Evolutionary conservation across 2,797 vertebrate species (phyloP).

Genomic region (Liparis tanakae): DNA sequence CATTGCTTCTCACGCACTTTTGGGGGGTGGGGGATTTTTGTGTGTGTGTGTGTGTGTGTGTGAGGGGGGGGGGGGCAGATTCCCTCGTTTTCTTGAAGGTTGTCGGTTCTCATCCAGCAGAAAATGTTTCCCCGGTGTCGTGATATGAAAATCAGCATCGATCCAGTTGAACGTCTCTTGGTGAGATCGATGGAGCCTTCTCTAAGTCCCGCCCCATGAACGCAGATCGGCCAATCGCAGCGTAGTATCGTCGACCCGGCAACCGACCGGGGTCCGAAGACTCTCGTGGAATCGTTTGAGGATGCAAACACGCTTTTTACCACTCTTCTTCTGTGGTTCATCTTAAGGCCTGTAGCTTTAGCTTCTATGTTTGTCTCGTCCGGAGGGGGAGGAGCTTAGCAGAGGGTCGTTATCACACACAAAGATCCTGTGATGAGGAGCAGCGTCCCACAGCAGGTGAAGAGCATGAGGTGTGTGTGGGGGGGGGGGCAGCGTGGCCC

Average conservation of each 20-base stretch:
- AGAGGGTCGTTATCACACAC: too few relatives aligned
- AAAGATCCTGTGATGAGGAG: conserved; percentile 1
- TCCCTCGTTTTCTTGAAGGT: not conserved
- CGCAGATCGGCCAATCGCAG: not conserved
- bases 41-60: too few relatives aligned
- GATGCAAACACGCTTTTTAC: too few relatives aligned
- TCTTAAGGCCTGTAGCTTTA: too few relatives aligned
- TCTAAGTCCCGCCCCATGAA: not conserved
- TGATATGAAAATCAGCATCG: not conserved
- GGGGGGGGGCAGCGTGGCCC: conserved; percentile 43
- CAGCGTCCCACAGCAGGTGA: not conserved
- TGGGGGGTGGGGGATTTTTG: not conserved
- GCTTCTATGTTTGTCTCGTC: too few relatives aligned
- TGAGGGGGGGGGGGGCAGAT: not conserved
- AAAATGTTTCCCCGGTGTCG: not conserved
- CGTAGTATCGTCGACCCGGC: too few relatives aligned
- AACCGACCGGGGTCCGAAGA: too few relatives aligned
- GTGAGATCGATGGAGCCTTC: conserved; percentile 4
- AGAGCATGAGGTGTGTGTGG: conserved; percentile 32
- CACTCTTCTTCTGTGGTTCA: too few relatives aligned
- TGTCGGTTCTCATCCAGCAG: not conserved
- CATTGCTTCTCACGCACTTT: conserved; percentile 8
- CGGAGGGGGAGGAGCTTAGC: too few relatives aligned
- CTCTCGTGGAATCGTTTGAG: too few relatives aligned
- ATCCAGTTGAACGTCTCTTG: conserved; percentile 6